Evolutionary conservation across 1,140 invertebrate genomes (phyloP).

Genomic region (Drosophila albomicans): DNA sequence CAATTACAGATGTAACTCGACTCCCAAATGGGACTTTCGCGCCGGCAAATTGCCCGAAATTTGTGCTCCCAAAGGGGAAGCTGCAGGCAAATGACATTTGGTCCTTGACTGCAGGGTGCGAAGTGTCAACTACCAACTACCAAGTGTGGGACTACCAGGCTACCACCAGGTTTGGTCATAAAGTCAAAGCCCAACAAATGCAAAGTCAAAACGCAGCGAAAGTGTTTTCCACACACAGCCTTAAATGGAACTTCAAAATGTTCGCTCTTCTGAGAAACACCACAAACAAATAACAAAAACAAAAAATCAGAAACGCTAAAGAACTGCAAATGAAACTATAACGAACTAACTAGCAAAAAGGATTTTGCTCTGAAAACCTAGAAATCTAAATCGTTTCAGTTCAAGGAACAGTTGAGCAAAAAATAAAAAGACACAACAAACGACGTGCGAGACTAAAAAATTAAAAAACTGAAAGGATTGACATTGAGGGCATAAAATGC

Average conservation of each 20-base stretch:
- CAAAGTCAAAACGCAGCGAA: slow-evolving; percentile 76
- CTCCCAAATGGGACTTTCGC: slow-evolving; percentile 21
- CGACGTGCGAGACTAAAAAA: background rate
- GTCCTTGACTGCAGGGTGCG: slow-evolving; percentile 45
- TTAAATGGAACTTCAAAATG: slow-evolving; percentile 14
- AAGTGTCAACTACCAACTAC: slow-evolving; percentile 1
- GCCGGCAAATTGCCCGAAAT: background rate
- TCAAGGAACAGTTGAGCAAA: slow-evolving; percentile 57
- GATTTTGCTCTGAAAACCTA: slow-evolving; percentile 74
- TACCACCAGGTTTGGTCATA: slow-evolving; percentile 46
- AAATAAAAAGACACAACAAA: slow-evolving; percentile 19
- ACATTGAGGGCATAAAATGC: slow-evolving; percentile 53
- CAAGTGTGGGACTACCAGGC: slow-evolving; percentile 7
- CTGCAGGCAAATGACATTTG: slow-evolving; percentile 8
- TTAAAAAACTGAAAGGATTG: slow-evolving; percentile 39
- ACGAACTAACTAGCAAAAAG: background rate
- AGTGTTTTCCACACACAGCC: slow-evolving; percentile 22
- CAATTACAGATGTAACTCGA: slow-evolving; percentile 36
- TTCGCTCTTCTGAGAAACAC: slow-evolving; percentile 19
- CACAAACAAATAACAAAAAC: too few species aligned
- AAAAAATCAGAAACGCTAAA: slow-evolving; percentile 15
- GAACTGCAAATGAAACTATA: background rate
- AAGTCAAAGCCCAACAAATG: slow-evolving; percentile 77
- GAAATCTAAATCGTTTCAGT: slow-evolving; percentile 73
- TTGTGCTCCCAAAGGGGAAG: background rate